Conservation (phyloP, 2,888 invertebrate species). For the Pyrocoelia pectoralis region DNA sequence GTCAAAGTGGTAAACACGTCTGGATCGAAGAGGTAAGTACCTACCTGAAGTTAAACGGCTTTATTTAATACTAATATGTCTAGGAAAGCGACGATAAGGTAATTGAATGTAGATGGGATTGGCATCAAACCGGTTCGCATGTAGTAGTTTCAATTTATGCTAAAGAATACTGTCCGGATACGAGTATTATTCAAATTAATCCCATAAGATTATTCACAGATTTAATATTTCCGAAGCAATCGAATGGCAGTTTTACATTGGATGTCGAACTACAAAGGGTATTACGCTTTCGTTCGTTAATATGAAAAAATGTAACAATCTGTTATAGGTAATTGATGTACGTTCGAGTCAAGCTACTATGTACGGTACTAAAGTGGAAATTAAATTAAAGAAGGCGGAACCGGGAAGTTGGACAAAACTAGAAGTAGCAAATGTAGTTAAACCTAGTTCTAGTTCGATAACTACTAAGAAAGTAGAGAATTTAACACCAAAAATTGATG, state of each 20-base stretch:
- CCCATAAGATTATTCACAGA: constrained; percentile 80
- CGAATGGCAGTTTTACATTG: constrained; percentile 73
- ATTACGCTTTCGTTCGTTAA: constrained; percentile 47
- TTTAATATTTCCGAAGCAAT: constrained; percentile 80
- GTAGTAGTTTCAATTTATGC: constrained; percentile 91
- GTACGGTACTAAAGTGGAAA: constrained; percentile 91
- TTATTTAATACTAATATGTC: background rate
- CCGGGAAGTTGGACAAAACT: constrained; percentile 83
- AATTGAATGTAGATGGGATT: constrained; percentile 83
- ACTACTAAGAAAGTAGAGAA: constrained; percentile 55
- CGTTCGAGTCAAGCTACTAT: constrained; percentile 76
- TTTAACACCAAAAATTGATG: constrained; percentile 64
- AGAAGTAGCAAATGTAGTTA: constrained; percentile 64
- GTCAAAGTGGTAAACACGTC: constrained; percentile 82
- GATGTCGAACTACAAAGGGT: constrained; percentile 87
- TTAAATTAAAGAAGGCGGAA: constrained; percentile 88
- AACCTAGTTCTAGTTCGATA: constrained; percentile 18
- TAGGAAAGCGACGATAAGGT: constrained; percentile 50
- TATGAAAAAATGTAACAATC: constrained; percentile 27
- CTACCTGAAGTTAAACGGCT: background rate
- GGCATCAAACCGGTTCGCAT: constrained; percentile 90
- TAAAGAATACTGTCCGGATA: constrained; percentile 84
- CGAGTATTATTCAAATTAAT: constrained; percentile 81
- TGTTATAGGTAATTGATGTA: constrained; percentile 78
- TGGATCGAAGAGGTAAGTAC: constrained; percentile 78